A percentile compares a stretch with the other conserved stretches of the same genome.
Evolutionary conservation across 1,140 invertebrate genomes (phyloP).

Genomic region (Diprion similis): DNA sequence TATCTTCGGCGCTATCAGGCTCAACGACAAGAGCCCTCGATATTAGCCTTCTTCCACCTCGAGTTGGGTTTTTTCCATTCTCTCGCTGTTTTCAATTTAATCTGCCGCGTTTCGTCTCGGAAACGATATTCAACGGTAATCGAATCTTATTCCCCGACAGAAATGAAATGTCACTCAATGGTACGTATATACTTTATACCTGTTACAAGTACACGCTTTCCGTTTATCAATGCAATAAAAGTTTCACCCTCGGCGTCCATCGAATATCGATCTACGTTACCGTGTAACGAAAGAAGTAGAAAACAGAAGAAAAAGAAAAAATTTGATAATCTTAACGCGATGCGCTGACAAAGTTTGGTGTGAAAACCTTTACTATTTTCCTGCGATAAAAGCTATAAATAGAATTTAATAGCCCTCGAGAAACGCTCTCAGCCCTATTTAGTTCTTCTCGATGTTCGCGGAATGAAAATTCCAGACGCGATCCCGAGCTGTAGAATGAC

Average conservation of each 20-base stretch:
- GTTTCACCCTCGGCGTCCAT: slow-evolving; percentile 18
- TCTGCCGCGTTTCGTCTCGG: no score
- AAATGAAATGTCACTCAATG: no score
- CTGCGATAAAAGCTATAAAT: no score
- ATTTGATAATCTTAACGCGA: background rate
- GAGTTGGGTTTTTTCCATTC: slow-evolving; percentile 18
- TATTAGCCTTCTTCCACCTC: slow-evolving; percentile 11
- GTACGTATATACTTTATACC: no score
- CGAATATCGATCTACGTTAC: background rate
- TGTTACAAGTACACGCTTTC: no score
- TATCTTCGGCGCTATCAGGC: background rate
- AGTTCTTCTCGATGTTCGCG: no score
- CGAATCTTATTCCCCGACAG: no score
- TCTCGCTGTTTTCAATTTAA: slow-evolving; percentile 22
- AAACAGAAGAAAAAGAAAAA: slow-evolving; percentile 9
- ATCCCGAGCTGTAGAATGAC: background rate
- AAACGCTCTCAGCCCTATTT: no score
- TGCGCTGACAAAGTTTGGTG: slow-evolving; percentile 5
- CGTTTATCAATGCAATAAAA: slow-evolving; percentile 17
- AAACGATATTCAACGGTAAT: no score
- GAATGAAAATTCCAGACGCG: background rate
- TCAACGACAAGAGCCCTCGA: no score
- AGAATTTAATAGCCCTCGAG: no score
- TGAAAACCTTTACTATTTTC: slow-evolving; percentile 24
- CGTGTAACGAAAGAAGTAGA: background rate